Evolutionary conservation across 1,140 invertebrate genomes (phyloP), one percentile per base, ranked within the genome.

Genomic region (Euwallacea similis): DNA sequence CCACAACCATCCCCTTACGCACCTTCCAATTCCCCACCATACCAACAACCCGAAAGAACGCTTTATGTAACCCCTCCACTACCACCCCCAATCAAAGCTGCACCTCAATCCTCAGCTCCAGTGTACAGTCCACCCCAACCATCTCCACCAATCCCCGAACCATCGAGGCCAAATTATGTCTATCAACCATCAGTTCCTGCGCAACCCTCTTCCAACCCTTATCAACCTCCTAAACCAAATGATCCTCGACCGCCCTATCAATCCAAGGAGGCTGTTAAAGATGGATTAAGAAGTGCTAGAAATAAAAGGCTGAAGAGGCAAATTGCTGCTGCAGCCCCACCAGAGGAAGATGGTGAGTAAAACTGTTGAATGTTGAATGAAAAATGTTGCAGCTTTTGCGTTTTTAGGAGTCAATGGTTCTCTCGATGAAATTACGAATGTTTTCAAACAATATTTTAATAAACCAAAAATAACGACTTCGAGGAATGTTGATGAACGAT

Each of bases 341-440:
- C 13, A 42, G 60, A 4, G 15, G 8, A 54, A 66, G 21, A 41
- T 63, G 4, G 55, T 70, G 15, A 63, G 50, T 42, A 73, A 69
- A 56, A 60, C 53, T 53, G 43, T 72, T n/a, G 33, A 69, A 46
- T 46, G 65, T 33, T 54, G 50, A 54, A 42, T 53, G 21, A 56
- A 13, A 11, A 43, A 13, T 55, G 8, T 11, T 44, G 33, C 13
- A 44, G 50, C 7, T 33, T 16, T 15, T 15, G 46, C 42, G 15
- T 56, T 15, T 6, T 42, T 56, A 6, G 16, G 42, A 13, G 21
- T 42, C n/a, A 60, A n/a, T 10, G 13, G 42, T 16, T 8, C 13
- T 44, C 7, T 43, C 46, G 47, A 64, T 15, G 42, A 54, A 13
- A 53, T 33, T 47, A 4, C 2, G 41, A 66, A 33, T 33, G 21